Conservation (phyloP, 2,113 vertebrate genomes). For the Anhinga rufa region DNA sequence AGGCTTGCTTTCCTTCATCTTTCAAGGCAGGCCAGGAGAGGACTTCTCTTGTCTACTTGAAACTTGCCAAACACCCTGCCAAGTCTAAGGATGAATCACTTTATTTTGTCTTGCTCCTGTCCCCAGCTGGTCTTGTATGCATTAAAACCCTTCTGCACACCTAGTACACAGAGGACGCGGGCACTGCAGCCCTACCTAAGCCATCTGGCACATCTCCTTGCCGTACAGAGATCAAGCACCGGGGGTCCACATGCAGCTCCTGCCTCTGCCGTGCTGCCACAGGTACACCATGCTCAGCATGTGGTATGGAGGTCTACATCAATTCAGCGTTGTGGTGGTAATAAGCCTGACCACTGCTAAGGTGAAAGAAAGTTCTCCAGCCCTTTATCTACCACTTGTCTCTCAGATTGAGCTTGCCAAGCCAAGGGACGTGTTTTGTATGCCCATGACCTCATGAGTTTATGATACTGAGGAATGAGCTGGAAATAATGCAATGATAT, state of each 20-base stretch:
- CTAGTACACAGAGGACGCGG: background rate
- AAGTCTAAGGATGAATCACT: background rate
- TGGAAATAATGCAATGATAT: background rate
- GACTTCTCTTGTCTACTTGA: background rate
- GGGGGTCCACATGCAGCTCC: background rate
- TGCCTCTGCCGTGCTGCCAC: background rate
- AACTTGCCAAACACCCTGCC: background rate
- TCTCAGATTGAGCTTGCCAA: background rate
- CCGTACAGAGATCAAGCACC: background rate
- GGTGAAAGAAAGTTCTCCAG: background rate
- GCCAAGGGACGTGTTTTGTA: background rate
- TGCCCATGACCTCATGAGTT: background rate
- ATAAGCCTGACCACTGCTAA: background rate
- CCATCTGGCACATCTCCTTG: background rate
- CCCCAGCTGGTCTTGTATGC: background rate
- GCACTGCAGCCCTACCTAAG: background rate
- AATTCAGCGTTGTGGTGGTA: accelerated
- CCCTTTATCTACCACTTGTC: background rate
- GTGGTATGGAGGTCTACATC: background rate
- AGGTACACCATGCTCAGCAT: background rate
- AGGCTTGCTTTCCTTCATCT: background rate
- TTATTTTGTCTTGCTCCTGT: background rate
- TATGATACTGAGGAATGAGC: background rate
- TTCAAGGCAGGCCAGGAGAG: background rate
- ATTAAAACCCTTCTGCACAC: background rate